Conservation (phyloP, 2,888 invertebrate species). For the Gnatocerus cornutus region DNA sequence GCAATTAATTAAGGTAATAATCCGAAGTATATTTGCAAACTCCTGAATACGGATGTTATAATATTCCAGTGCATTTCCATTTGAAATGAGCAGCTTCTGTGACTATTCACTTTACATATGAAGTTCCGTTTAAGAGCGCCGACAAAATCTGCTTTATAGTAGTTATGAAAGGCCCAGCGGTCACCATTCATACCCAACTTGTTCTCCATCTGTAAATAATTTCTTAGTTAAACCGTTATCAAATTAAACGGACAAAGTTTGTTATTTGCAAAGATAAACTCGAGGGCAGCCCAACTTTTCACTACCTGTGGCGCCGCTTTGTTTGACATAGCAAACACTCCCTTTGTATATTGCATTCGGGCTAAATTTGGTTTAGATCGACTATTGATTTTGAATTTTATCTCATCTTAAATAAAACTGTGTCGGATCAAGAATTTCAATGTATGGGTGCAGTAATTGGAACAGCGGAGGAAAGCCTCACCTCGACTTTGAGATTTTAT, state of each 20-base stretch:
- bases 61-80: neutral
- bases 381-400: constrained; percentile 48
- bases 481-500: constrained; percentile 39
- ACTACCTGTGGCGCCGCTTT: constrained; percentile 28
- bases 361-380: constrained; percentile 37
- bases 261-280: constrained; percentile 17
- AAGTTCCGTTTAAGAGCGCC: constrained; percentile 22
- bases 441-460: constrained; percentile 17
- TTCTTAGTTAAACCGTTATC: constrained; percentile 22
- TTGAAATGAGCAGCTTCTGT: constrained; percentile 9
- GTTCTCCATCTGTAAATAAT: constrained; percentile 27
- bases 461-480: neutral
- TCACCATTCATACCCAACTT: constrained; percentile 27
- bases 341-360: constrained; percentile 13
- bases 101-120: neutral
- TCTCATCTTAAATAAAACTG: constrained; percentile 34
- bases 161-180: constrained; percentile 28
- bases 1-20: neutral
- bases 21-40: neutral
- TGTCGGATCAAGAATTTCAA: constrained; percentile 30
- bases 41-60: neutral
- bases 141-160: constrained; percentile 25
- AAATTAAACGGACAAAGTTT: constrained; percentile 20
- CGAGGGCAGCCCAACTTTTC: constrained; percentile 17
- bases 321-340: constrained; percentile 19